Evolutionary conservation across 2,113 vertebrate genomes (phyloP), one percentile per base, ranked within the genome.

Genomic region (Pygoscelis antarcticus): DNA sequence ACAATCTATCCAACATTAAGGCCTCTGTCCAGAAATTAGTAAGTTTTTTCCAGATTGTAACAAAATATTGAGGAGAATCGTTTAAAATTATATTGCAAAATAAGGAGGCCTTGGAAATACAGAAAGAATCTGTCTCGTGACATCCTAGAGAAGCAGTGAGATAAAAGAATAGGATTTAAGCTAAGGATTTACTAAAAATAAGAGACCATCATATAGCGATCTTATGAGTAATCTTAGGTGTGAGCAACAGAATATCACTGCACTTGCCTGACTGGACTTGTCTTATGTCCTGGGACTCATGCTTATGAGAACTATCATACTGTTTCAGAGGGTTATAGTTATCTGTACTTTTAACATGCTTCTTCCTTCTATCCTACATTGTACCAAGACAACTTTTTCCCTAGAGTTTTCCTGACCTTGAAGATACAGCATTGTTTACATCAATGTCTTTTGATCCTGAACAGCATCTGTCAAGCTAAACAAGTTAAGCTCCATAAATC

Each of bases 401-500:
- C 26, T 47, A 25, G 60, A 71, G 62, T 92, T 95, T 89, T 89
- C 16, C 54, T 90, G 65, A 87, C 72, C 85, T 93, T 87, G 85
- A 81, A 87, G 57, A 76, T 68, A 51, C 1, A 22, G 17, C 26
- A 32, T 49, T 96, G 81, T 83, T 96, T 97, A 65, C 62, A 83
- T 85, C 85, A 79, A 16, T 66, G 71, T 72, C 32, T 84, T 97
- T 94, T 91, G 57, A 61, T 97, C 70, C 40, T 60, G 61, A 69
- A 20, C 85, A 96, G 32, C 52, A 82, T 79, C 90, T 87, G 84
- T 88, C 60, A 91, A 89, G 60, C 29, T 92, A 93, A 95, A 84
- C 83, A 95, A 90, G 64, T 77, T 90, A 92, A 76, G 32, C 91
- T 83, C 46, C 76, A 74, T 83, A 93, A 96, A 77, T 85, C 57